These are phyloP conservation scores for Euwallacea fornicatus DNA, from an alignment of 1,140 invertebrate species.

Conservation along the genomic window DNA sequence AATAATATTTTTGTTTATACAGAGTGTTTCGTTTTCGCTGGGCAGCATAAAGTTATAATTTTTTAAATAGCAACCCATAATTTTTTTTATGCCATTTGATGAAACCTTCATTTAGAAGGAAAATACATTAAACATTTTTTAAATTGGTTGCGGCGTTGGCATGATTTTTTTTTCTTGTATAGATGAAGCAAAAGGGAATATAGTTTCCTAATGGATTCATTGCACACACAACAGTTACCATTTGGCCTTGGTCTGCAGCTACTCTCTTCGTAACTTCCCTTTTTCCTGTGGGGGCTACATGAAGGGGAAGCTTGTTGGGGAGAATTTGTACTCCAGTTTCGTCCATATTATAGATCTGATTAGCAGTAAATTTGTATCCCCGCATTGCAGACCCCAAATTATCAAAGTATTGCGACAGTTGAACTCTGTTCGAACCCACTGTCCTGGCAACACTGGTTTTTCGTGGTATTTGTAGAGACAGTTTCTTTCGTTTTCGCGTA, in stretches of 20 bases:
- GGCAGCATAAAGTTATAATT: too few relatives aligned
- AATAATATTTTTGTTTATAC: too few relatives aligned
- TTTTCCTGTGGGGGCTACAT: too few relatives aligned
- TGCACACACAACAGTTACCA: slow-evolving; percentile 25
- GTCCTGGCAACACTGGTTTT: slow-evolving; percentile 20
- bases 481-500: neutral
- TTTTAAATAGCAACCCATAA: too few relatives aligned
- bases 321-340: slow-evolving; percentile 17
- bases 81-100: too few relatives aligned
- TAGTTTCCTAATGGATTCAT: slow-evolving; percentile 5
- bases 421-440: too few relatives aligned
- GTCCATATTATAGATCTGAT: slow-evolving; percentile 18
- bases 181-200: slow-evolving; percentile 22
- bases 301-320: slow-evolving; percentile 17
- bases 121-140: too few relatives aligned
- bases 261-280: slow-evolving; percentile 22
- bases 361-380: neutral
- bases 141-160: too few relatives aligned
- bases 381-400: too few relatives aligned
- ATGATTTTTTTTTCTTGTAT: slow-evolving; percentile 11
- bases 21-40: too few relatives aligned
- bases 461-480: slow-evolving; percentile 5
- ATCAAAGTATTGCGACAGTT: too few relatives aligned
- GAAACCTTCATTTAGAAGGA: too few relatives aligned
- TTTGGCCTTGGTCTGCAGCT: slow-evolving; percentile 22